Percentiles rank a stretch among this genome's conserved stretches.
These are phyloP conservation scores for Anagyrus pseudococci DNA, from an alignment of 2,888 invertebrate genomes.

Conservation along the genomic window DNA sequence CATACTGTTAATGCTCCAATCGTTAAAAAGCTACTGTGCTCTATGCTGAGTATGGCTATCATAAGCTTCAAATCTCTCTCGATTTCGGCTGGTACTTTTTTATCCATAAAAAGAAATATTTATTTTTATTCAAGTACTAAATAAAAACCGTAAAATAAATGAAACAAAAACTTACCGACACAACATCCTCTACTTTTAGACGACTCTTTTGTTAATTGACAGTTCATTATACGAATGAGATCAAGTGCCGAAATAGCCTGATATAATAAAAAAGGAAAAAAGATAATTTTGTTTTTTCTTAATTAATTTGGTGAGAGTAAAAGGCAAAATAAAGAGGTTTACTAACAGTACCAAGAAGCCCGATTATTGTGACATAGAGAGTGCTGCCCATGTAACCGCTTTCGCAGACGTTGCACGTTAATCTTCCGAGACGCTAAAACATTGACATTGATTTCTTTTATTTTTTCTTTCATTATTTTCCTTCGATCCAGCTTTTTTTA, in stretches of 20 bases:
- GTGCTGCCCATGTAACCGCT: constrained; percentile 54
- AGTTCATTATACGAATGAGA: constrained; percentile 53
- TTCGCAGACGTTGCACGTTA: constrained; percentile 54
- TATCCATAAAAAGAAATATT: neutral
- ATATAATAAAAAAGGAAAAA: no score
- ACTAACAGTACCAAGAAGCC: constrained; percentile 60
- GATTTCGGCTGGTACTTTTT: constrained; percentile 49
- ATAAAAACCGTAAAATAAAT: neutral
- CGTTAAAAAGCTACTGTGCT: constrained; percentile 57
- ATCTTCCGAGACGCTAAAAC: constrained; percentile 20
- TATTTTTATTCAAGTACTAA: neutral
- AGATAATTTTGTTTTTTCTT: neutral
- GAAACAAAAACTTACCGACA: constrained; percentile 44
- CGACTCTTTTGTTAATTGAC: constrained; percentile 43
- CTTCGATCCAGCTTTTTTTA: no score
- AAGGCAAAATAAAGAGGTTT: no score
- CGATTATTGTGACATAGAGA: constrained; percentile 54
- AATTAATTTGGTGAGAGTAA: neutral
- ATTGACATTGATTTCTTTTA: neutral
- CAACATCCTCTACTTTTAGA: constrained; percentile 40
- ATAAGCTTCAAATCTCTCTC: constrained; percentile 58
- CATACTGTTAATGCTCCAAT: constrained; percentile 56
- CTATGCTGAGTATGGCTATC: constrained; percentile 58
- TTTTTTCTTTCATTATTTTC: no score
- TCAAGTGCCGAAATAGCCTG: constrained; percentile 56